A percentile compares a stretch with the other conserved stretches of the same genome.
Conservation (phyloP, 2,888 invertebrate species). For the Napeogenes inachia region DNA sequence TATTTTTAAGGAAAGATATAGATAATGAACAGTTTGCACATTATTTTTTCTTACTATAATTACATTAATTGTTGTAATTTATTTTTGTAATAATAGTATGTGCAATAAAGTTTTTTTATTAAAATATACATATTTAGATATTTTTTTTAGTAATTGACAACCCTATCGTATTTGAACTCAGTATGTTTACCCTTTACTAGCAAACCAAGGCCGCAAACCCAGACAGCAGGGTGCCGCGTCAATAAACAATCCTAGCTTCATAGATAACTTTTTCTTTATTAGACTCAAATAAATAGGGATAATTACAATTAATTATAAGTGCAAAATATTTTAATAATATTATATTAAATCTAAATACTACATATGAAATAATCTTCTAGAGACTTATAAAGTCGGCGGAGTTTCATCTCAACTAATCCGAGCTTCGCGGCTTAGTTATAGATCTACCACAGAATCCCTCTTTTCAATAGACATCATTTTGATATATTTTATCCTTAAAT, state of each 20-base stretch:
- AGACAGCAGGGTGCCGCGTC: constrained; percentile 22
- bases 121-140: too few relatives aligned
- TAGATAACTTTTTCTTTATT: too few relatives aligned
- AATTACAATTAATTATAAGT: too few relatives aligned
- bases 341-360: not conserved
- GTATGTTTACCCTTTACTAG: not conserved
- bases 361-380: constrained; percentile 9
- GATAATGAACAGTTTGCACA: too few relatives aligned
- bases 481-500: too few relatives aligned
- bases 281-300: not conserved
- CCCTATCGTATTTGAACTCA: not conserved
- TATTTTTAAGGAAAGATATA: too few relatives aligned
- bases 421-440: constrained; percentile 9
- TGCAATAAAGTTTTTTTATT: too few relatives aligned
- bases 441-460: not conserved
- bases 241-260: constrained; percentile 9
- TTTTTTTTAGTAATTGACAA: not conserved
- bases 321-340: not conserved
- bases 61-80: too few relatives aligned
- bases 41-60: too few relatives aligned
- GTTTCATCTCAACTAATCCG: constrained; percentile 11
- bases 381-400: constrained; percentile 12
- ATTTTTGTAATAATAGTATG: too few relatives aligned
- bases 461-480: not conserved
- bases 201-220: constrained; percentile 18